These are phyloP conservation scores for Drosophila eohydei DNA, from an alignment of 2,888 invertebrate species.

Conservation along the genomic window DNA sequence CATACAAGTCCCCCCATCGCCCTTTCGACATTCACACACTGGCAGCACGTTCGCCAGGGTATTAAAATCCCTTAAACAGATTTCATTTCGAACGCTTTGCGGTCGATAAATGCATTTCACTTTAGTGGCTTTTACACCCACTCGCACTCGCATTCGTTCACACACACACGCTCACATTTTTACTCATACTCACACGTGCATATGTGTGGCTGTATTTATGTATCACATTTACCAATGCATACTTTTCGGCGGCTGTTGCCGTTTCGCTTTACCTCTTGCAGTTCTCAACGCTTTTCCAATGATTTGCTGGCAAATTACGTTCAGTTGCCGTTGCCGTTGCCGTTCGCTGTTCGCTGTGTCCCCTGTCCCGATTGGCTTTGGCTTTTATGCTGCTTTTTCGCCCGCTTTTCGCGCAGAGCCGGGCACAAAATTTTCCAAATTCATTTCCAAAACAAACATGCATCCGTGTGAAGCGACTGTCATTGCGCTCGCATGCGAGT, in stretches of 20 bases:
- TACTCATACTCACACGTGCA: conserved; percentile 6
- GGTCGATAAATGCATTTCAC: conserved; percentile 82
- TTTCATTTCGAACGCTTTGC: conserved; percentile 82
- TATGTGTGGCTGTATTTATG: conserved; percentile 41
- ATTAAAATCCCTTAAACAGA: conserved; percentile 83
- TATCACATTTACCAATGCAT: conserved; percentile 70
- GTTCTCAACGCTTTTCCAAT: conserved; percentile 63
- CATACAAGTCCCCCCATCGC: conserved; percentile 2
- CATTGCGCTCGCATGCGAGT: conserved; percentile 19
- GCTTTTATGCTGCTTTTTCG: conserved; percentile 17
- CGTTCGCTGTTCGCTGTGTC: conserved; percentile 56
- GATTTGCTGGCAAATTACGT: conserved; percentile 79
- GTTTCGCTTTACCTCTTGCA: conserved; percentile 32
- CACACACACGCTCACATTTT: neutral
- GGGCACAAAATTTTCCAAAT: conserved; percentile 70
- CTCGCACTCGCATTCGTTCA: conserved; percentile 18
- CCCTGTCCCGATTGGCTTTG: conserved; percentile 30
- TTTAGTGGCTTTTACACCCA: conserved; percentile 75
- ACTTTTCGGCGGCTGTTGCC: conserved; percentile 65
- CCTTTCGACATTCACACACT: conserved; percentile 12
- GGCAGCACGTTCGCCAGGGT: conserved; percentile 75
- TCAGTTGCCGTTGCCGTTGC: conserved; percentile 59
- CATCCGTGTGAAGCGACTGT: conserved; percentile 35
- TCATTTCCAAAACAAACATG: conserved; percentile 82
- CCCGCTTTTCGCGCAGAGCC: conserved; percentile 38